Evolutionary conservation across 2,888 invertebrate species (phyloP), one percentile per base, ranked within the genome.

Genomic region (Dendrolimus houi): DNA sequence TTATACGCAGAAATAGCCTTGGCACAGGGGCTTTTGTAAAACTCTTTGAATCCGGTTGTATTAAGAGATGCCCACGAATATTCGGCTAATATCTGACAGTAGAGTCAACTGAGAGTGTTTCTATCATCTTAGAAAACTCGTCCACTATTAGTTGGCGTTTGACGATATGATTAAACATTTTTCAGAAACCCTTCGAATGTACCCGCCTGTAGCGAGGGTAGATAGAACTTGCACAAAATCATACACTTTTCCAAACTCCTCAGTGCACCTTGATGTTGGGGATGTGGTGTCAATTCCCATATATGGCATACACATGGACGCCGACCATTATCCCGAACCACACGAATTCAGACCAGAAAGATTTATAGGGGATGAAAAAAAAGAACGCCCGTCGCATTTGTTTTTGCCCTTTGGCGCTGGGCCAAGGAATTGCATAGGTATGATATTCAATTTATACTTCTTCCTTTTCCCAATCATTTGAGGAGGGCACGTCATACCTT

Each of bases 181-280:
- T 81, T 14, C 81, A 91, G 94, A 94, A 84, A 91, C 92, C 0
- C 75, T 93, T 53, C 85, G 94, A 17, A 74, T 92, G 65, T 92
- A 92, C 71, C 93, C 93, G 0, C 92, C 93, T 1, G 83, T 92
- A 7, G 81, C 91, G 2, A 75, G 90, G 41, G 75, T 93, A 1
- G 92, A 92, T 59, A 80, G 93, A 57, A 70, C 81, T 0, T 93
- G 93, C 62, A 91, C 91, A 0, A 92, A 92, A 64, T 82, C 89
- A 1, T 93, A 92, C 69, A 80, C 70, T 2, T 62, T 93, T 1
- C 91, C 92, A 0, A 91, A 87, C 1, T 85, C 87, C 0, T 74
- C 84, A 1, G 66, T 92, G 7, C 68, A 75, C 0, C 60, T 94
- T 1, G 72, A 89, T 52, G 83, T 83, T 3, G 93, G 92, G 0